Conservation (phyloP, 2,888 invertebrate genomes). For the Lumbricus terrestris region DNA sequence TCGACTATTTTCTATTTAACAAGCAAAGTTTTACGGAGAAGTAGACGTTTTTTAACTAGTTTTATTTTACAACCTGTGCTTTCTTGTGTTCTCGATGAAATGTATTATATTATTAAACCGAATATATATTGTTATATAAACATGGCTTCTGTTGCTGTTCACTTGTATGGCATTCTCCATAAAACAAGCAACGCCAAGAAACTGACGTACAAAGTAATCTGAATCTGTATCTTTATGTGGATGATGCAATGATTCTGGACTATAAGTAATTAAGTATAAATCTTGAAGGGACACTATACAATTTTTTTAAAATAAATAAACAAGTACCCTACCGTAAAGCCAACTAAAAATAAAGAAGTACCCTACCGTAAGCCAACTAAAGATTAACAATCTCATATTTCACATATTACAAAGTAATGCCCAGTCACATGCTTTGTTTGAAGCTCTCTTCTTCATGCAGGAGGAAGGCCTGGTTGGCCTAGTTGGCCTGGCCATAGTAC, state of each 20-base stretch:
- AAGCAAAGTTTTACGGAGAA: not conserved
- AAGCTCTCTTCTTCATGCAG: too few species aligned
- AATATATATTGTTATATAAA: constrained; percentile 3
- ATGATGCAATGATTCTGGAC: not conserved
- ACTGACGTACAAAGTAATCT: too few species aligned
- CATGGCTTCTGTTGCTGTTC: not conserved
- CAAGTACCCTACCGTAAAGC: too few species aligned
- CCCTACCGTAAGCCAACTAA: too few species aligned
- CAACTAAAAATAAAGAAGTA: too few species aligned
- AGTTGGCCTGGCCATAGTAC: too few species aligned
- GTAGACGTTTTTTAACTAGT: not conserved
- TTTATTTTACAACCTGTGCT: not conserved
- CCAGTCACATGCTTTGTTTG: too few species aligned
- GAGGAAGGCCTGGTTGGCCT: too few species aligned
- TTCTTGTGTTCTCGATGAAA: constrained; percentile 3
- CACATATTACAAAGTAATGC: too few species aligned
- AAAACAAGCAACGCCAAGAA: not conserved
- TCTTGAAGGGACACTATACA: too few species aligned
- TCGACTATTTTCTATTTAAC: constrained; percentile 5
- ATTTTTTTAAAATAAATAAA: too few species aligned
- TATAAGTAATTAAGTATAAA: not conserved
- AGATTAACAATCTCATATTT: too few species aligned
- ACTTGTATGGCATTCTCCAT: not conserved
- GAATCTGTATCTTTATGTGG: not conserved
- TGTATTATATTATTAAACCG: not conserved